phyloP scores from a whole-genome alignment of 2,888 invertebrate species.

The Hydraecia micacea region DNA sequence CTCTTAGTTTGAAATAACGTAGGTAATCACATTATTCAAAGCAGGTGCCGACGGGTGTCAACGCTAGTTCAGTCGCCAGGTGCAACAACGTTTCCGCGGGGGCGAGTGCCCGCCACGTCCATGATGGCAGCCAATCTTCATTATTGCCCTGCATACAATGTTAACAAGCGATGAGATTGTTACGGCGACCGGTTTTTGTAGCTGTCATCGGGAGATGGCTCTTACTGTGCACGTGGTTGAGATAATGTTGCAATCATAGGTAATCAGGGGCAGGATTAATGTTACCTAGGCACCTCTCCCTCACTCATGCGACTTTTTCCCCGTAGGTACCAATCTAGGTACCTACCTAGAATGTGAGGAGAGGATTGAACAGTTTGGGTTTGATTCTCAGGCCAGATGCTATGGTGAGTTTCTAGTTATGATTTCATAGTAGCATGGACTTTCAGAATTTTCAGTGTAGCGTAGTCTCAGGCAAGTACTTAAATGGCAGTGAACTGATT shows the following conservation, averaged over 20 bases:
- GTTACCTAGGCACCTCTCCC: too few species aligned
- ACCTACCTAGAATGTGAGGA: background rate
- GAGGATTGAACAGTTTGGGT: background rate
- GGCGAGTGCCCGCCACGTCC: conserved; percentile 49
- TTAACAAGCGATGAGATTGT: conserved; percentile 46
- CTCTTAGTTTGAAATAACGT: background rate
- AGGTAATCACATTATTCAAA: background rate
- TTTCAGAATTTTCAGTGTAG: background rate
- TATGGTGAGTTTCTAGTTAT: background rate
- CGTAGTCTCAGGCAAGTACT: background rate
- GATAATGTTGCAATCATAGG: conserved; percentile 2
- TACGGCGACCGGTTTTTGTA: conserved; percentile 43
- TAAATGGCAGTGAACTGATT: background rate
- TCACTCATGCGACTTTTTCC: background rate
- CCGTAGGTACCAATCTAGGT: background rate
- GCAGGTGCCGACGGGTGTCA: conserved; percentile 7
- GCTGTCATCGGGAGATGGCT: conserved; percentile 32
- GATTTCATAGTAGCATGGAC: background rate
- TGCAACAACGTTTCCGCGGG: conserved; percentile 63
- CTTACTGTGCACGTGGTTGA: conserved; percentile 21
- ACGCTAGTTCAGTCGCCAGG: conserved; percentile 51
- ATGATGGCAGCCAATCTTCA: conserved; percentile 58
- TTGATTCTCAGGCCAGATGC: background rate
- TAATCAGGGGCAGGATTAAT: background rate
- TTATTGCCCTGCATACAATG: conserved; percentile 48